Percentiles rank a stretch among this genome's conserved stretches.
Conservation (phyloP, 1,140 invertebrate species). For the Bilobella aurantiaca region DNA sequence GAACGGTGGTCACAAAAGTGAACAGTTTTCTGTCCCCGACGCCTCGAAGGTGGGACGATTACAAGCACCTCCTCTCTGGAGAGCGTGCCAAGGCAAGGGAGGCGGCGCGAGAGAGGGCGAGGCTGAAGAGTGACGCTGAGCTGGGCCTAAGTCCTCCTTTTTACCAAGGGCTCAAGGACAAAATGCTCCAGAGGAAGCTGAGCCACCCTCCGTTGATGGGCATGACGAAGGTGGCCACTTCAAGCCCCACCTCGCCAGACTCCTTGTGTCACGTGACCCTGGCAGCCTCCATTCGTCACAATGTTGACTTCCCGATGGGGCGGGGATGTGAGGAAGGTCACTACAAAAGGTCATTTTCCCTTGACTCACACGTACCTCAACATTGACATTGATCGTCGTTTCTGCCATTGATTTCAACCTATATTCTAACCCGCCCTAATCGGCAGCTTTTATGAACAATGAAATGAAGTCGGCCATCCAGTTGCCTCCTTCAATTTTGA, state of each 20-base stretch:
- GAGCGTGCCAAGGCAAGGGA: constrained; percentile 50
- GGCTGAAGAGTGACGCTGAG: constrained; percentile 59
- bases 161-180: constrained; percentile 47
- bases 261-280: not conserved
- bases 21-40: constrained; percentile 7
- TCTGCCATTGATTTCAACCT: no score
- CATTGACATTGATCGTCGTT: no score
- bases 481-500: no score
- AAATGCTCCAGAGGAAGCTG: constrained; percentile 44
- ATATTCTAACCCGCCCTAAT: no score
- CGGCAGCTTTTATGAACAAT: no score
- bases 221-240: not conserved
- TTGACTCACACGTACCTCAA: not conserved
- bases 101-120: constrained; percentile 55
- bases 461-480: no score
- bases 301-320: constrained; percentile 28
- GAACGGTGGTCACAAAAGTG: not conserved
- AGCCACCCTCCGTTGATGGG: constrained; percentile 37
- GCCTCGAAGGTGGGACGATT: constrained; percentile 13
- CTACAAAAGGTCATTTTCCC: not conserved
- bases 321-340: constrained; percentile 7
- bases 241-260: not conserved
- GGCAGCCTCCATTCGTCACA: constrained; percentile 18
- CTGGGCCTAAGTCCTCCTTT: constrained; percentile 60
- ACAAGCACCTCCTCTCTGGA: constrained; percentile 36